A percentile compares a stretch with the other conserved stretches of the same genome.
Evolutionary conservation across 2,888 invertebrate species (phyloP).

Genomic region (Lucinisca nassula): DNA sequence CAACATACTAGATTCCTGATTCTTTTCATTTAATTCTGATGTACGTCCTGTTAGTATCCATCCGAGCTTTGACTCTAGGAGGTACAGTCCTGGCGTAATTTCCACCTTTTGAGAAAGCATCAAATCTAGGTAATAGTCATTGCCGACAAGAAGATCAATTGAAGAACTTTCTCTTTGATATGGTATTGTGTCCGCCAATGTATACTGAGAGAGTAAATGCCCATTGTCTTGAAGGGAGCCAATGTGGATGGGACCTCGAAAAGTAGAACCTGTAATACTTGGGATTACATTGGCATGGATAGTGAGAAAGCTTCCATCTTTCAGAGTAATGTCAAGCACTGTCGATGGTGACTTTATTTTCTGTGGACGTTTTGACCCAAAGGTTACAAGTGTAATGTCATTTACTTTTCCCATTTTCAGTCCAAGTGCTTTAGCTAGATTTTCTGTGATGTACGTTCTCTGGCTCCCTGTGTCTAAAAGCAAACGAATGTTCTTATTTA

Average conservation of each 20-base stretch:
- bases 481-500: background rate
- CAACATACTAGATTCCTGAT: background rate
- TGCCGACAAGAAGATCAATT: background rate
- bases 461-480: conserved; percentile 8
- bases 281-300: background rate
- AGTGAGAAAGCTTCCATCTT: background rate
- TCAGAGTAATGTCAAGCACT: background rate
- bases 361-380: background rate
- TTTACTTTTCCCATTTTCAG: background rate
- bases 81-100: background rate
- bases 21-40: too few species aligned
- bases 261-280: background rate
- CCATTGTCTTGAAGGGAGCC: background rate
- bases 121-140: conserved; percentile 8
- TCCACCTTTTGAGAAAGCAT: background rate
- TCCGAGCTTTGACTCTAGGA: background rate
- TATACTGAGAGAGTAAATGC: background rate
- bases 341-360: background rate
- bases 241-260: background rate
- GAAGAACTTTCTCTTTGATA: background rate
- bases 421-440: background rate
- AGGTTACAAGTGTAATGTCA: background rate
- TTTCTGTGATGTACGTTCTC: conserved; percentile 15
- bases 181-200: background rate
- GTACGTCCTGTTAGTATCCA: conserved; percentile 21